phyloP scores from a whole-genome alignment of 1,140 invertebrate species.

The Dendrolimus punctatus region DNA sequence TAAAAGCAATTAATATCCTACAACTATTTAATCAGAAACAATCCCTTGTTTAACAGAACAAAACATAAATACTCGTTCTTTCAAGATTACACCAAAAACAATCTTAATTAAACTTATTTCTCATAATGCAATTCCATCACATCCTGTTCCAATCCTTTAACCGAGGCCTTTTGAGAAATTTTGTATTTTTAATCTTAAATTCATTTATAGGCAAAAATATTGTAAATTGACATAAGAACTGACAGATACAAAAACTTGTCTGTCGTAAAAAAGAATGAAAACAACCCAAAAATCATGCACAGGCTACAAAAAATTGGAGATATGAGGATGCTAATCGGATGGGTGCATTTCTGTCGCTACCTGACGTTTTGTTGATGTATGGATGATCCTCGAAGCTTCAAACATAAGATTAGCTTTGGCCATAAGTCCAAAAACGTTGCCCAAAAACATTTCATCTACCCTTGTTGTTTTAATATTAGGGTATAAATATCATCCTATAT shows the following conservation, averaged over 20 bases:
- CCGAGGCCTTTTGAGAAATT: too few relatives aligned
- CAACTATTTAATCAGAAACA: too few relatives aligned
- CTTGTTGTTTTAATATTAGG: too few relatives aligned
- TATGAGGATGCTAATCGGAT: constrained; percentile 34
- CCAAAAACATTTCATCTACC: not conserved
- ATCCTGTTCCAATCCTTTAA: too few relatives aligned
- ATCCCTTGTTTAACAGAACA: too few relatives aligned
- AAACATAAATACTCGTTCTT: too few relatives aligned
- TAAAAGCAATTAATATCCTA: too few relatives aligned
- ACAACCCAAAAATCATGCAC: constrained; percentile 38
- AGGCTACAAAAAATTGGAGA: constrained; percentile 31
- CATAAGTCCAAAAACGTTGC: constrained; percentile 1
- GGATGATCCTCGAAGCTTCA: not conserved
- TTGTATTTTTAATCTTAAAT: too few relatives aligned
- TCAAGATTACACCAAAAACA: too few relatives aligned
- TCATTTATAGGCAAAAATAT: constrained; percentile 6
- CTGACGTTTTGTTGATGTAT: constrained; percentile 14
- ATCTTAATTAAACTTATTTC: too few relatives aligned
- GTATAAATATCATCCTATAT: too few relatives aligned
- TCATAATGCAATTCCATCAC: too few relatives aligned
- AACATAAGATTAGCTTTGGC: constrained; percentile 1
- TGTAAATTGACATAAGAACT: constrained; percentile 25
- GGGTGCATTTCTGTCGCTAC: constrained; percentile 40
- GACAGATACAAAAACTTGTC: constrained; percentile 20
- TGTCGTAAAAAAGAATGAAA: constrained; percentile 25